Conservation (phyloP, 2,113 vertebrate species). For the Miniopterus natalensis region DNA sequence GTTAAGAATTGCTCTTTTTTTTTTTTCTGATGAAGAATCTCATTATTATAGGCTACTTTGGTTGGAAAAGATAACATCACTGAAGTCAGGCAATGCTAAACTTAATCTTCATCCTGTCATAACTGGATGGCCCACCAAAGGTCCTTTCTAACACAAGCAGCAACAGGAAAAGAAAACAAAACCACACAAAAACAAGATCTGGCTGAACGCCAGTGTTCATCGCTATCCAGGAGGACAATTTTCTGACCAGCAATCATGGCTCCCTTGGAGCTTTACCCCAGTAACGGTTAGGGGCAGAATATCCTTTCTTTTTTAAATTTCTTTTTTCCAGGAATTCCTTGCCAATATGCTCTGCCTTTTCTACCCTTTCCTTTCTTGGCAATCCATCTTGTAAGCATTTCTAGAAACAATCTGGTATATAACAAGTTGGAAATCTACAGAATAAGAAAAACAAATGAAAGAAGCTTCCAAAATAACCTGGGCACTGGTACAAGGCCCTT, state of each 20-base stretch:
- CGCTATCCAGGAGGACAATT: not conserved
- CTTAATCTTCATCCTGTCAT: constrained; percentile 27
- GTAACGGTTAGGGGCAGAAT: not conserved
- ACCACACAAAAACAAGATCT: constrained; percentile 34
- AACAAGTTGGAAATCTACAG: not conserved
- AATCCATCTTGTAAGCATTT: constrained; percentile 1
- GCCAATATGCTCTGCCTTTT: not conserved
- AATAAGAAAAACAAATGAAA: constrained; percentile 42
- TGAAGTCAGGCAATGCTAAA: constrained; percentile 40
- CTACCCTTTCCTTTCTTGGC: constrained; percentile 3
- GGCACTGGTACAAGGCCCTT: not conserved
- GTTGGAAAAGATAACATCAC: constrained; percentile 50
- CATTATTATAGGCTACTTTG: constrained; percentile 4
- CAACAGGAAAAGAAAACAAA: constrained; percentile 62
- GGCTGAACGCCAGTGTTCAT: constrained; percentile 41
- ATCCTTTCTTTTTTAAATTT: not conserved
- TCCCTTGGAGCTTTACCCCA: constrained; percentile 41
- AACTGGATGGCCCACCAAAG: constrained; percentile 32
- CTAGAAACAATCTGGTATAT: constrained; percentile 3
- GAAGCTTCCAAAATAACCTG: constrained; percentile 39
- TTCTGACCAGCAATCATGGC: constrained; percentile 52
- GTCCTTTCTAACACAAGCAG: constrained; percentile 14
- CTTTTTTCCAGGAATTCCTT: constrained; percentile 23
- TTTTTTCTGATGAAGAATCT: not conserved
- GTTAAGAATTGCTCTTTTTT: constrained; percentile 2